Evolutionary conservation across 2,888 invertebrate species (phyloP).

Genomic region (Eristalis pertinax): DNA sequence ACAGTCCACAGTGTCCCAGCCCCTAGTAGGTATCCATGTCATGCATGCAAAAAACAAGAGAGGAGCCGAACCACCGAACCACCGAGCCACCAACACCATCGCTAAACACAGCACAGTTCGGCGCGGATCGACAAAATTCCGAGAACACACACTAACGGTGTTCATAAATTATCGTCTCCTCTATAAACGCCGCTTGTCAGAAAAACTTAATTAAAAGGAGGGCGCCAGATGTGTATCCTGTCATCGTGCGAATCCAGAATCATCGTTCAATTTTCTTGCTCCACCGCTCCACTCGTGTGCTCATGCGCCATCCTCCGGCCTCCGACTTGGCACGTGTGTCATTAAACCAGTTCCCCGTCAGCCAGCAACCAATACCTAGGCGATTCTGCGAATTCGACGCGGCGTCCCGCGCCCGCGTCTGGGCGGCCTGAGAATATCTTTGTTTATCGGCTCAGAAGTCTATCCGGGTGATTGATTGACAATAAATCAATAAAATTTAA

Average conservation of each 20-base stretch:
- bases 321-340: slow-evolving; percentile 61
- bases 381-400: slow-evolving; percentile 36
- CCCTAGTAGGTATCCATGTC: slow-evolving; percentile 55
- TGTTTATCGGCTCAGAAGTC: slow-evolving; percentile 42
- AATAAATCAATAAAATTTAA: slow-evolving; percentile 65
- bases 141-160: slow-evolving; percentile 65
- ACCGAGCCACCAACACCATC: neutral
- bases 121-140: slow-evolving; percentile 50
- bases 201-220: slow-evolving; percentile 68
- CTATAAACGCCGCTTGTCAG: slow-evolving; percentile 59
- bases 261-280: slow-evolving; percentile 59
- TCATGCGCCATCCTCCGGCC: slow-evolving; percentile 12
- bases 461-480: slow-evolving; percentile 51
- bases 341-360: slow-evolving; percentile 59
- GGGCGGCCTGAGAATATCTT: neutral
- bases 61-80: neutral
- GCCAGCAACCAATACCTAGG: slow-evolving; percentile 4
- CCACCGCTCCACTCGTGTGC: slow-evolving; percentile 27
- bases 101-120: slow-evolving; percentile 2
- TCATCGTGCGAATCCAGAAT: slow-evolving; percentile 63
- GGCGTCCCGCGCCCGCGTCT: too few relatives aligned
- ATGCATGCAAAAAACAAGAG: slow-evolving; percentile 8
- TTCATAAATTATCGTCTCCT: slow-evolving; percentile 54
- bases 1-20: neutral
- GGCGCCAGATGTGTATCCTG: slow-evolving; percentile 71